phyloP scores from a whole-genome alignment of 2,113 vertebrate species.

The Arvicanthis niloticus region DNA sequence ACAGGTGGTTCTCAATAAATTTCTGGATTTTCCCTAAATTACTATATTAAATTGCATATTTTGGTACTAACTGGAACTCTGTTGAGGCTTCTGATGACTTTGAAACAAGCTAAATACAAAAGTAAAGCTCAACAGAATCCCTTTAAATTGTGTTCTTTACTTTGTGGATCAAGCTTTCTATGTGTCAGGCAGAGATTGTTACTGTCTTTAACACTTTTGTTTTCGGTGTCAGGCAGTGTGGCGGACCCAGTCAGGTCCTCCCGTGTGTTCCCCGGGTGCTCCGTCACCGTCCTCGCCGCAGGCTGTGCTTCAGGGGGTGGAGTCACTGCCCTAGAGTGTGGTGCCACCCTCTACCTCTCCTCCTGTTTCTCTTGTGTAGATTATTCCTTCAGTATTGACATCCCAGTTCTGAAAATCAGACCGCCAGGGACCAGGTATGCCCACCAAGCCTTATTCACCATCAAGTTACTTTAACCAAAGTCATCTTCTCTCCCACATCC shows the following conservation, averaged over 20 bases:
- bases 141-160: slow-evolving; percentile 66
- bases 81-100: slow-evolving; percentile 65
- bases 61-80: slow-evolving; percentile 23
- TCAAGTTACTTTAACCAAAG: slow-evolving; percentile 82
- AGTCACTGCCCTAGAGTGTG: slow-evolving; percentile 78
- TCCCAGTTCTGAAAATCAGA: slow-evolving; percentile 85
- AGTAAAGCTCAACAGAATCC: not conserved
- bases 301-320: slow-evolving; percentile 77
- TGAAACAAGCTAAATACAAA: slow-evolving; percentile 59
- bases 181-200: slow-evolving; percentile 70
- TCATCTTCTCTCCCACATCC: slow-evolving; percentile 82
- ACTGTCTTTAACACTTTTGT: slow-evolving; percentile 74
- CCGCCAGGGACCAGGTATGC: slow-evolving; percentile 84
- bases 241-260: slow-evolving; percentile 65
- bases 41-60: slow-evolving; percentile 51
- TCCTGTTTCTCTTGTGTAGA: slow-evolving; percentile 85
- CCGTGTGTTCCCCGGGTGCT: slow-evolving; percentile 59
- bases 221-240: slow-evolving; percentile 72
- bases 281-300: slow-evolving; percentile 66
- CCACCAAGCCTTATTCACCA: slow-evolving; percentile 83
- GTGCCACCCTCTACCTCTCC: slow-evolving; percentile 82
- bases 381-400: slow-evolving; percentile 85
- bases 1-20: slow-evolving; percentile 54
- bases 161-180: slow-evolving; percentile 71
- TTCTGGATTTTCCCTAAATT: slow-evolving; percentile 61